Evolutionary conservation across 2,797 vertebrate genomes (phyloP), one percentile per base, ranked within the genome.

Genomic region (Dendrocincla fuliginosa): DNA sequence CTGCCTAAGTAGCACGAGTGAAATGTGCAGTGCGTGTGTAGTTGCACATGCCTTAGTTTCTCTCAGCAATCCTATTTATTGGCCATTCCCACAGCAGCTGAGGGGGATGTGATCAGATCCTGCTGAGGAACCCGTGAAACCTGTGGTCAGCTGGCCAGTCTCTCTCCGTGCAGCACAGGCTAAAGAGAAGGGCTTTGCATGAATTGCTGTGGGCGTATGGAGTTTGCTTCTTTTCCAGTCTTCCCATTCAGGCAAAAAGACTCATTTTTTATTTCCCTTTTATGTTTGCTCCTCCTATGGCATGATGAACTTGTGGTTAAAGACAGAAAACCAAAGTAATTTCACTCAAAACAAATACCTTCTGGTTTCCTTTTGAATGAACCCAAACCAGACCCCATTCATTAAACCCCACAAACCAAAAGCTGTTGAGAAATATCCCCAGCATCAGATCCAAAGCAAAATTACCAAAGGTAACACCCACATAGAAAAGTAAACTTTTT

Each of bases 211-310:
- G 27, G 11, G 8, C 30, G 5, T 13, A 33, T 6, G 44, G 44
- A 55, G 61, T 68, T 73, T 13, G 2, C 52, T 63, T 32, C 35
- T 59, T 86, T 73, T 82, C 25, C 42, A 49, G 44, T 92, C 76
- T 83, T 93, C 63, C 83, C 82, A 59, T 78, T 49, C 55, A 91
- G 71, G 71, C 57, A 97, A 73, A 96, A 94, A 65, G 87, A 91
- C 24, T 69, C 68, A 52, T 13, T 86, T 96, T 96, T 94, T 89
- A 71, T 96, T 97, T 95, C 61, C 75, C 78, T 92, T 94, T 95
- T 83, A 53, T 64, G 23, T 86, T 94, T 90, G 69, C 81, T 95
- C 47, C 74, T 96, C 63, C 81, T 94, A 89, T 85, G 85, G 52
- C 71, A 94, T 25, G 20, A 69, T 65, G 83, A 92, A 52, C 70